phyloP scores from a whole-genome alignment of 2,113 vertebrate species.

The Murina feae region DNA sequence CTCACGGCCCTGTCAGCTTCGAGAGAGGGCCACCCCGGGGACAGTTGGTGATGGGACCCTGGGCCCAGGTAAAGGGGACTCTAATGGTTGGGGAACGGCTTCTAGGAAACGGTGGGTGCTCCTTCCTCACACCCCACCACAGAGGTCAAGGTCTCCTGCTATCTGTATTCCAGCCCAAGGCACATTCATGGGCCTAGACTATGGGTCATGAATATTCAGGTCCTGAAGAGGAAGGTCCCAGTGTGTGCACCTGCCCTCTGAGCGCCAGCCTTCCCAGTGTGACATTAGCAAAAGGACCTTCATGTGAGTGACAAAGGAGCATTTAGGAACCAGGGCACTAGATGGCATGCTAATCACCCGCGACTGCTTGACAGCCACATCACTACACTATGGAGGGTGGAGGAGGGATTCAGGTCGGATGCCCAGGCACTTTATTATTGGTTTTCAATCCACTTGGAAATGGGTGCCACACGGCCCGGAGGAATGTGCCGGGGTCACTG shows the following conservation, averaged over 20 bases:
- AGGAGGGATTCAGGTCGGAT: not conserved
- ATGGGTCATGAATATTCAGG: not conserved
- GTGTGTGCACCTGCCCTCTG: not conserved
- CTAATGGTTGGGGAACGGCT: not conserved
- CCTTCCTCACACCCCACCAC: not conserved
- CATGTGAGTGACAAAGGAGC: not conserved
- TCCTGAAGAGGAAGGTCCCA: not conserved
- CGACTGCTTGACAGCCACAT: not conserved
- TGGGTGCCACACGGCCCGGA: not conserved
- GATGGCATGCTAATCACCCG: not conserved
- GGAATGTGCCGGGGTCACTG: not conserved
- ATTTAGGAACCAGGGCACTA: conserved; percentile 1
- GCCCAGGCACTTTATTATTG: not conserved
- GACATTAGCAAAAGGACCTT: not conserved
- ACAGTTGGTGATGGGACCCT: not conserved
- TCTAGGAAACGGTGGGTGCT: not conserved
- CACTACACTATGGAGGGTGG: not conserved
- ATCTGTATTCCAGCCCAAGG: not conserved
- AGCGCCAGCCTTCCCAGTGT: not conserved
- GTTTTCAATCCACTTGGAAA: not conserved
- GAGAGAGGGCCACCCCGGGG: not conserved
- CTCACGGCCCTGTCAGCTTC: not conserved
- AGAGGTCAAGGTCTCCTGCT: not conserved
- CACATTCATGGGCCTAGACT: not conserved
- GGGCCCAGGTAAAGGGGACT: not conserved